These are phyloP conservation scores for Taurulus bubalis DNA, from an alignment of 2,113 vertebrate genomes.

Conservation along the genomic window DNA sequence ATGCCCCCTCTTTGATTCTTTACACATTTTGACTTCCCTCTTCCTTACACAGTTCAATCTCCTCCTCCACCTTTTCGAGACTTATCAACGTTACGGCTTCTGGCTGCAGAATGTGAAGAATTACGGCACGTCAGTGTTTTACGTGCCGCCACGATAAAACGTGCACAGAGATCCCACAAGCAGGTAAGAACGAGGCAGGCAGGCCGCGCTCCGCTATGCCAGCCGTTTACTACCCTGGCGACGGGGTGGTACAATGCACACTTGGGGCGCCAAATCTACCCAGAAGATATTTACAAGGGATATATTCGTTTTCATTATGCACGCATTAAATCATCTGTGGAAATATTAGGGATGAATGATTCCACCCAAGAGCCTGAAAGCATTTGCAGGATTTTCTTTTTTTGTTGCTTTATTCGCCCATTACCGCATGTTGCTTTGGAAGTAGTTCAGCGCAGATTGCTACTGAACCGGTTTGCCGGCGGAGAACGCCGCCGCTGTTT, in stretches of 20 bases:
- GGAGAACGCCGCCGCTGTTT: constrained; percentile 14
- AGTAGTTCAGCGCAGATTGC: constrained; percentile 50
- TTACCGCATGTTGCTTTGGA: constrained; percentile 53
- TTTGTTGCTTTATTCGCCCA: constrained; percentile 56
- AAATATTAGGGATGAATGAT: constrained; percentile 56
- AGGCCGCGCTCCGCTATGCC: constrained; percentile 48
- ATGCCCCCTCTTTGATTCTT: constrained; percentile 7
- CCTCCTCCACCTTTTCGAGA: constrained; percentile 26
- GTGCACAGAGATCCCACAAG: constrained; percentile 62
- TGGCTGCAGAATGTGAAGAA: constrained; percentile 61
- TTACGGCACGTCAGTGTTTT: constrained; percentile 72
- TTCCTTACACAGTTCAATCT: not conserved
- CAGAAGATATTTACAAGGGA: constrained; percentile 71
- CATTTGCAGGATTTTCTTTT: constrained; percentile 51
- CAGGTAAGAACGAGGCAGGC: constrained; percentile 51
- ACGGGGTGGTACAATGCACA: constrained; percentile 57
- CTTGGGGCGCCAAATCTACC: constrained; percentile 55
- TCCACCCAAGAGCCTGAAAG: constrained; percentile 46
- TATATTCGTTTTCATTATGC: constrained; percentile 77
- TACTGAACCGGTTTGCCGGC: constrained; percentile 16
- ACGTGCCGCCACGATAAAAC: constrained; percentile 68
- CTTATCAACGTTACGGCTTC: constrained; percentile 40
- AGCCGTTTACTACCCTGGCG: constrained; percentile 61
- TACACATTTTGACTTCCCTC: constrained; percentile 21
- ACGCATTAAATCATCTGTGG: constrained; percentile 70